Conservation (phyloP, 30 jellyfish, hydroid and myxozoan species). For the Turritopsis dohrnii region DNA sequence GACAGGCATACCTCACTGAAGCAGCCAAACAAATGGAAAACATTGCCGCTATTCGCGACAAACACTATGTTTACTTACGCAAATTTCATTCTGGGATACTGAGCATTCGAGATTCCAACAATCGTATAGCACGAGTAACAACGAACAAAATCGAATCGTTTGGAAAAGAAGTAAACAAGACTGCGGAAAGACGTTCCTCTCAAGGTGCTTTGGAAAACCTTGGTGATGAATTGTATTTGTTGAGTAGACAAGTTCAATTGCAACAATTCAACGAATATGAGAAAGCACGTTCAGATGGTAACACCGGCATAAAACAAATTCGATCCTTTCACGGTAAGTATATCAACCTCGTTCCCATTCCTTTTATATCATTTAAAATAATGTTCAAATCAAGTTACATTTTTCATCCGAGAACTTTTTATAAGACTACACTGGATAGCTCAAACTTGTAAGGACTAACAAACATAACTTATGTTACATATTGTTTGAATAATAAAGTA, state of each 20-base stretch:
- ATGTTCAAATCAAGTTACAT: too few species aligned
- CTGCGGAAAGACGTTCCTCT: not conserved
- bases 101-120: not conserved
- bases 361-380: too few species aligned
- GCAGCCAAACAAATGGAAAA: not conserved
- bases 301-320: constrained; percentile 15
- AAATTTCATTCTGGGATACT: not conserved
- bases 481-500: too few species aligned
- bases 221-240: constrained; percentile 5
- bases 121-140: not conserved
- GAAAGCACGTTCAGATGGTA: constrained; percentile 27
- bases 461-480: too few species aligned
- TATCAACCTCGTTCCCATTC: too few species aligned
- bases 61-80: not conserved
- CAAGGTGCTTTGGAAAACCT: not conserved
- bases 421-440: too few species aligned
- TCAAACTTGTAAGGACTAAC: too few species aligned
- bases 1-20: too few species aligned
- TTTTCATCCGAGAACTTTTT: too few species aligned
- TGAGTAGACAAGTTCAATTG: constrained; percentile 22
- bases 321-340: not conserved
- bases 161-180: not conserved
- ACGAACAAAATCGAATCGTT: not conserved
- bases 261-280: constrained; percentile 18
- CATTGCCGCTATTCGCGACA: not conserved